These are phyloP conservation scores for Tetraodon nigroviridis DNA, from an alignment of 2,113 vertebrate genomes.

Conservation along the genomic window DNA sequence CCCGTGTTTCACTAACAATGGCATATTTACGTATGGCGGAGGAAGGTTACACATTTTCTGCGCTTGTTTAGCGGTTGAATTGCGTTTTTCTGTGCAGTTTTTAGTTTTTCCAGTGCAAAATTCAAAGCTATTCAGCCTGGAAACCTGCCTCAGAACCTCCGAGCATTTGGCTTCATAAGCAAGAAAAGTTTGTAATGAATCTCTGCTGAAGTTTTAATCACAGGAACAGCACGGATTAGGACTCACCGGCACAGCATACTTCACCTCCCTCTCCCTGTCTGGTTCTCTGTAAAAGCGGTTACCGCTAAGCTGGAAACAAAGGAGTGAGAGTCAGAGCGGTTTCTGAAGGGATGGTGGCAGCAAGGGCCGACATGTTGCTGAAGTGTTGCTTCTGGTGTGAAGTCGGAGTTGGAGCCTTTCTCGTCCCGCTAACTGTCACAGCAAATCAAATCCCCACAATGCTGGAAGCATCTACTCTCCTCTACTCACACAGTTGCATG, in stretches of 20 bases:
- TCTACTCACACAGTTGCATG: neutral
- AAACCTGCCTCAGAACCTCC: too few relatives aligned
- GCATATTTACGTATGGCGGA: too few relatives aligned
- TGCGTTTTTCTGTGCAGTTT: too few relatives aligned
- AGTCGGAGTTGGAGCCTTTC: conserved; percentile 16
- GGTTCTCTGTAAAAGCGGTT: neutral
- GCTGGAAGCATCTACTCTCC: neutral
- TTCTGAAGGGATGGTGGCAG: conserved; percentile 11
- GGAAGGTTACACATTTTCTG: too few relatives aligned
- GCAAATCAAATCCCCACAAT: neutral
- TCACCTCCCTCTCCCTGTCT: neutral
- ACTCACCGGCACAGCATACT: neutral
- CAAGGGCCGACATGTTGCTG: neutral
- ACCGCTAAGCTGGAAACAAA: neutral
- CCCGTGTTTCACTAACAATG: too few relatives aligned
- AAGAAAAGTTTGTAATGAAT: neutral
- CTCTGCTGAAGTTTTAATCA: too few relatives aligned
- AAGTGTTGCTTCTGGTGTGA: conserved; percentile 30
- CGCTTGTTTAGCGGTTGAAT: too few relatives aligned
- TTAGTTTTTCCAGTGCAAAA: too few relatives aligned
- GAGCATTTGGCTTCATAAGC: neutral
- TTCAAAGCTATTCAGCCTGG: too few relatives aligned
- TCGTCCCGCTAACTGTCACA: conserved; percentile 28
- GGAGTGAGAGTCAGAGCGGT: conserved; percentile 1
- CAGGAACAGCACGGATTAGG: neutral